Evolutionary conservation across 1,140 invertebrate species (phyloP).

Genomic region (Drosophila equinoxialis): DNA sequence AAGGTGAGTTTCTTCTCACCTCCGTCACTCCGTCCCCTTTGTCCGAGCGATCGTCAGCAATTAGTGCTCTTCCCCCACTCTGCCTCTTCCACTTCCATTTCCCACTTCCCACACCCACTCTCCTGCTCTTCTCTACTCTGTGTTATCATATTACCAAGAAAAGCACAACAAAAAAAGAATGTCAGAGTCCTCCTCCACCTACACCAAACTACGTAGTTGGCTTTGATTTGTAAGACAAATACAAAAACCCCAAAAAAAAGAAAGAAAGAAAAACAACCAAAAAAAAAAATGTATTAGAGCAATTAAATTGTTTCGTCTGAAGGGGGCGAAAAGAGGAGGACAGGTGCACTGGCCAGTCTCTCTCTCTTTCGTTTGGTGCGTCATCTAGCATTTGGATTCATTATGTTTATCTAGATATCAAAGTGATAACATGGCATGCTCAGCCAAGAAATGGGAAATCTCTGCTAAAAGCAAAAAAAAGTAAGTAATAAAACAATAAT

Average conservation of each 20-base stretch:
- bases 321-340: not conserved
- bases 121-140: not conserved
- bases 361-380: conserved; percentile 40
- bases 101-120: not conserved
- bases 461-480: conserved; percentile 54
- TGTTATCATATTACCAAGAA: conserved; percentile 37
- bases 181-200: conserved; percentile 1
- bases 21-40: not conserved
- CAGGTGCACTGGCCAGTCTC: conserved; percentile 37
- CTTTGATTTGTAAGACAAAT: conserved; percentile 76
- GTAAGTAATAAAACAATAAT: conserved; percentile 39
- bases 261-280: conserved; percentile 1
- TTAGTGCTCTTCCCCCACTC: conserved; percentile 18
- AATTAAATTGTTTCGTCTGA: conserved; percentile 76
- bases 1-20: not conserved
- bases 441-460: conserved; percentile 57
- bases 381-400: conserved; percentile 63
- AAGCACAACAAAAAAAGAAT: conserved; percentile 5
- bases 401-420: conserved; percentile 67
- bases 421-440: conserved; percentile 54
- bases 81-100: not conserved
- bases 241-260: conserved; percentile 41
- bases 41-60: conserved; percentile 46
- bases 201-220: conserved; percentile 28
- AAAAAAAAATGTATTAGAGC: conserved; percentile 41